These are phyloP conservation scores for Trididemnum miniatum DNA, from an alignment of 23 tunicate genomes.

Conservation along the genomic window DNA sequence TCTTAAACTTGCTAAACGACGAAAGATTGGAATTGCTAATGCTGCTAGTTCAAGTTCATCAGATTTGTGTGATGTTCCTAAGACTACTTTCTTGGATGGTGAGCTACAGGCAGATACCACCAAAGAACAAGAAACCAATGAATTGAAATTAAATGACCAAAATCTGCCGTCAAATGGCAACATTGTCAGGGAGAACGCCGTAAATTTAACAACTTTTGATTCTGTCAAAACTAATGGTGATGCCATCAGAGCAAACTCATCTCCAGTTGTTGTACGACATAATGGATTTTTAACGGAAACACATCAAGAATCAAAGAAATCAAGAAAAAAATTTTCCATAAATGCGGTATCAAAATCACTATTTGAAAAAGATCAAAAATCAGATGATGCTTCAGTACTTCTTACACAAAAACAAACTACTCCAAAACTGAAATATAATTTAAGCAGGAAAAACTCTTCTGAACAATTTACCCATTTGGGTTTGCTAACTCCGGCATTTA, in stretches of 20 bases:
- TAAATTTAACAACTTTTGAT: background rate
- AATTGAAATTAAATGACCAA: background rate
- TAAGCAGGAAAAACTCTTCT: slow-evolving; percentile 22
- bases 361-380: background rate
- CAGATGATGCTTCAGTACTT: background rate
- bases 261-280: background rate
- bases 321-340: background rate
- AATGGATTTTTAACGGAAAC: background rate
- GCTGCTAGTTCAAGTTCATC: background rate
- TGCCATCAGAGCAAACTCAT: background rate
- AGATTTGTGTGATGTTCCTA: background rate
- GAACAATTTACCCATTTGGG: slow-evolving; percentile 57
- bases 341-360: background rate
- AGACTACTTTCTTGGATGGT: background rate
- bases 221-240: background rate
- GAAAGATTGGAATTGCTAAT: slow-evolving; percentile 10
- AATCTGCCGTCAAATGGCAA: background rate
- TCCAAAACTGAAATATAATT: background rate
- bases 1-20: background rate
- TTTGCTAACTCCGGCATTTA: slow-evolving; percentile 70
- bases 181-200: background rate
- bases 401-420: background rate
- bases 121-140: background rate
- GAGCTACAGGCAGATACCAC: background rate
- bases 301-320: background rate